Evolutionary conservation across 2,888 invertebrate species (phyloP), one percentile per base, ranked within the genome.

Genomic region (Eupithecia exiguata): DNA sequence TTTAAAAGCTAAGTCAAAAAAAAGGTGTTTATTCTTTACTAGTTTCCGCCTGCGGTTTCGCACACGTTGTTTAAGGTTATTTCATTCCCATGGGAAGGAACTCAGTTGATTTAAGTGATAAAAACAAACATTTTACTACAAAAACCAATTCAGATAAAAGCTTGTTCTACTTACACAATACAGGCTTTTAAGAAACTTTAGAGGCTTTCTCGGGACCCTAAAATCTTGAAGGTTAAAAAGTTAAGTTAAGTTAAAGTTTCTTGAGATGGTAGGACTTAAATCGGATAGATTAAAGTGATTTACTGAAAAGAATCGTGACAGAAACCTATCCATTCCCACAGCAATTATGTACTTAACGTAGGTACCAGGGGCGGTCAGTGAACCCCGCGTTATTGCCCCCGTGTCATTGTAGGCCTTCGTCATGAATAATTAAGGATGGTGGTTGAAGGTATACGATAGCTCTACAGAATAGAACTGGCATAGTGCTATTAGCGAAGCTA

Each of bases 291-390:
- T 36, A 21, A 65, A 79, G 76, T 72, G 77, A 71, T 72, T 74
- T 74, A 74, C 68, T n/a, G 25, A 38, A 68, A 68, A 38, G 63
- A 72, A 69, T 66, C 76, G 76, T 76, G 76, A 69, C 62, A 69
- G 71, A 49, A 73, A 53, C 74, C 76, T 84, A 90, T 92, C 82
- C 87, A 92, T 90, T 88, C 87, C 81, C 79, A 79, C 78, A 84
- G 87, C 85, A 89, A 91, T 92, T 91, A 90, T 84, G 85, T 87
- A 53, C 16, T 16, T 14, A 86, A 86, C 88, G 82, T 79, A 87
- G 81, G 86, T 84, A 81, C 79, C 90, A 93, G 92, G 92, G 93
- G 86, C 91, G 92, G 90, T 80, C 89, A 75, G 81, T 84, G 88
- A 58, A 88, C 79, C 79, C 83, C 80, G 82, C 79, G 82, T 87